Base-by-base conservation (phyloP, 2,888 invertebrate species). In the Antitype chi region DNA sequence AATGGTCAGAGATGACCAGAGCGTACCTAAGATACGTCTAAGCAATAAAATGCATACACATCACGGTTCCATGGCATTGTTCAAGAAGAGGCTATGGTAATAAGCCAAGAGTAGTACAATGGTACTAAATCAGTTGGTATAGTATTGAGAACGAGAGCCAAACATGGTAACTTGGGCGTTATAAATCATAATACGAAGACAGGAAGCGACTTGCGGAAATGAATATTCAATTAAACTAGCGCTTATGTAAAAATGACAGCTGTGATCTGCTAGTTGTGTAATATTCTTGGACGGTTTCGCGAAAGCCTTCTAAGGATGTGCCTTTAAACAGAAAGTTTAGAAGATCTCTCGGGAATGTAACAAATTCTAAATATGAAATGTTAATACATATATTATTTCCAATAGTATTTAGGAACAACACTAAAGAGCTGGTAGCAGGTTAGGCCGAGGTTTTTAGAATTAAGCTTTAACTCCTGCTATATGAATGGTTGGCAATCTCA, bases 181-280 rank as follows among this genome's bases (percentile, higher is more conserved):
- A 93, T 95, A 93, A 94, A 95, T 95, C 94, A 95, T 93, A 92
- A 87, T 72, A 68, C 62, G 71, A 86, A 83, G 89, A 87, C 87
- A 90, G 81, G 89, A 88, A 89, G 89, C 90, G 87, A 89, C 86
- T 80, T 77, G 82, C 87, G 86, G 90, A 90, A 90, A 92, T 93
- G 92, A 91, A 93, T 93, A 93, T 91, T 91, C 90, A 92, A 92
- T 90, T 86, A 88, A 79, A 83, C 74, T 77, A 76, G 68, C 67
- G 80, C 74, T 89, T 85, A 84, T 84, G 78, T 88, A 86, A 83
- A 85, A 88, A 88, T 80, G 66, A 84, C 87, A 88, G 74, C 84
- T 88, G 87, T 68, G 82, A 74, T 76, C 57, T 13, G 64, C 53
- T 79, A 64, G 64, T 88, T 81, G 66, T 75, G 57, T 70, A 84